Evolutionary conservation across 2,888 invertebrate species (phyloP).

Genomic region (Arrhopalites spinosus): DNA sequence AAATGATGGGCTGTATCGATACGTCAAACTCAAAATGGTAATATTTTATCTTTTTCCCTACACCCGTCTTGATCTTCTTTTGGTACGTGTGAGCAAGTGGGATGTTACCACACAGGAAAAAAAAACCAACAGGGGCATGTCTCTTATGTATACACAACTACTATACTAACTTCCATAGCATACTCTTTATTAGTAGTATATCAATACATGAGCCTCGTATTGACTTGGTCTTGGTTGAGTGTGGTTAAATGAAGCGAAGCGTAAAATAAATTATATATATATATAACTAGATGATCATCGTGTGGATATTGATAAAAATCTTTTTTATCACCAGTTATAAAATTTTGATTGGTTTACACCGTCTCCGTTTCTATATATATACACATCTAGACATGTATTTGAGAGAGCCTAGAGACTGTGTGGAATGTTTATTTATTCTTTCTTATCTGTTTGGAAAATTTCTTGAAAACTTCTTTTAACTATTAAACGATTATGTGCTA

Average conservation of each 20-base stretch:
- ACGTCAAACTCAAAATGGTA: conserved; percentile 7
- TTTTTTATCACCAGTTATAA: conserved; percentile 23
- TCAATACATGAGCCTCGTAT: no score
- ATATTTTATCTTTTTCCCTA: conserved; percentile 16
- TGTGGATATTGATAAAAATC: conserved; percentile 30
- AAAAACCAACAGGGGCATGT: not conserved
- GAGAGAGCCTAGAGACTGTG: no score
- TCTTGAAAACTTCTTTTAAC: no score
- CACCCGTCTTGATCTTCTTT: conserved; percentile 8
- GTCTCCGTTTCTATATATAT: not conserved
- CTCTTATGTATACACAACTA: not conserved
- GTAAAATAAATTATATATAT: conserved; percentile 30
- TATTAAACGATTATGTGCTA: no score
- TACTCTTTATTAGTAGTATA: no score
- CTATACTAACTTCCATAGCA: no score
- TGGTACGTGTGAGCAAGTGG: conserved; percentile 19
- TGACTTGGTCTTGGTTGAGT: not conserved
- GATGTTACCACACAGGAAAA: conserved; percentile 2
- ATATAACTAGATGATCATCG: conserved; percentile 15
- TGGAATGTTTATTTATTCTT: no score
- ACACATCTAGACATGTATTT: no score
- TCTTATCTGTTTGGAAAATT: no score
- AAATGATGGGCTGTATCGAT: not conserved
- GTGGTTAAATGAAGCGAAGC: conserved; percentile 31
- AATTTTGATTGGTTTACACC: conserved; percentile 28